Conservation (phyloP, 2,113 vertebrate genomes). For the Pseudolaguvia tuberculata region DNA sequence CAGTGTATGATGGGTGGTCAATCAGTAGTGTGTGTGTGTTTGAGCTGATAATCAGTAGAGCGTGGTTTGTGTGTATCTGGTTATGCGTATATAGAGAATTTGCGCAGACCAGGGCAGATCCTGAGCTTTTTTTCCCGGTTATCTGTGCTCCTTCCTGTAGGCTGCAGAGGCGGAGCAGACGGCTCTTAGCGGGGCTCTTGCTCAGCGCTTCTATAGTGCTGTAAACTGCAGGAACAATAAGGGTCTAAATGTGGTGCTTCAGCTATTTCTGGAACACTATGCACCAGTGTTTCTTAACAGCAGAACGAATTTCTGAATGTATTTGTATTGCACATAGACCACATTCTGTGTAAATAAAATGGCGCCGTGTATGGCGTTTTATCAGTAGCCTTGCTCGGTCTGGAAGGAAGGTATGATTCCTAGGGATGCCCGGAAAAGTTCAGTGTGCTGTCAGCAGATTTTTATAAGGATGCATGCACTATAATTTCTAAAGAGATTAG, state of each 20-base stretch:
- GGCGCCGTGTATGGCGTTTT: neutral
- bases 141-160: constrained; percentile 37
- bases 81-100: neutral
- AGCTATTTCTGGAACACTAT: constrained; percentile 23
- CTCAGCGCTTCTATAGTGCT: constrained; percentile 13
- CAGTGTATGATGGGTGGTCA: too few species aligned
- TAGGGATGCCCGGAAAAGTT: too few species aligned
- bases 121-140: constrained; percentile 12
- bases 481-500: too few species aligned
- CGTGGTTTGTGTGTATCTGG: neutral
- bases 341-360: neutral
- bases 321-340: neutral
- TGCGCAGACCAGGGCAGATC: neutral
- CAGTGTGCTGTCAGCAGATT: too few species aligned
- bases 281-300: neutral
- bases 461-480: too few species aligned
- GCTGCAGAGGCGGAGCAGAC: constrained; percentile 26
- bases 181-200: constrained; percentile 17
- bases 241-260: constrained; percentile 30
- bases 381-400: neutral
- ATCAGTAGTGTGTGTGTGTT: neutral
- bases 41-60: constrained; percentile 2
- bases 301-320: neutral
- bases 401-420: too few species aligned
- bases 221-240: constrained; percentile 22